Evolutionary conservation across 2,113 vertebrate genomes (phyloP), one percentile per base, ranked within the genome.

Genomic region (Oreamnos americanus): DNA sequence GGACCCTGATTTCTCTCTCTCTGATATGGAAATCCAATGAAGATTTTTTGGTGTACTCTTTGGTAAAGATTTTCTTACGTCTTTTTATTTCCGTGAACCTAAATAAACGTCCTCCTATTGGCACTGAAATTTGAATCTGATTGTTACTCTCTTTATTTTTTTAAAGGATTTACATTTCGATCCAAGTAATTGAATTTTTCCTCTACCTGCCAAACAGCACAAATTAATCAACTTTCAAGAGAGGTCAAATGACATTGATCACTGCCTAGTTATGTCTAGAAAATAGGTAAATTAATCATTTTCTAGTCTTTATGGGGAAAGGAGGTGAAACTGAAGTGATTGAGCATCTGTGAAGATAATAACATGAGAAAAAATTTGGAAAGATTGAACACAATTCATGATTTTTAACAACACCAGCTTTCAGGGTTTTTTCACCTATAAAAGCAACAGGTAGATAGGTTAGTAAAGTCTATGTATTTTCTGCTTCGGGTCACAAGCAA

Each of bases 1-100:
- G 62, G 7, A 30, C 62, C 3, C 15, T 0, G 2, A 17, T n/a
- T 64, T 64, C 3, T 64, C 0, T n/a, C 30, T 64, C 30, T 64
- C 62, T n/a, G 62, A 64, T 64, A 64, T n/a, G 62, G 62, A 64
- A 64, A 64, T 17, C 7, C 30, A 64, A 64, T n/a, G 62, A 64
- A 64, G 62, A 64, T 33, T 64, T 64, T 33, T n/a, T 64, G 62
- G 15, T n/a, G 62, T n/a, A 64, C 3, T n/a, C 30, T n/a, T 64
- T 64, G 62, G 30, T n/a, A 64, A 64, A 64, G 62, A 17, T 33
- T 64, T 64, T 64, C 62, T 64, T 64, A n/a, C 3, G 2, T 17
- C 30, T 17, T 64, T 8, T 64, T 64, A 17, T 64, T 64, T 64
- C 15, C 15, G 4, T 64, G 30, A 64, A 33, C 62, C 15, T n/a